These are phyloP conservation scores for Hypercompe scribonia DNA, from an alignment of 2,888 invertebrate species.

Conservation along the genomic window DNA sequence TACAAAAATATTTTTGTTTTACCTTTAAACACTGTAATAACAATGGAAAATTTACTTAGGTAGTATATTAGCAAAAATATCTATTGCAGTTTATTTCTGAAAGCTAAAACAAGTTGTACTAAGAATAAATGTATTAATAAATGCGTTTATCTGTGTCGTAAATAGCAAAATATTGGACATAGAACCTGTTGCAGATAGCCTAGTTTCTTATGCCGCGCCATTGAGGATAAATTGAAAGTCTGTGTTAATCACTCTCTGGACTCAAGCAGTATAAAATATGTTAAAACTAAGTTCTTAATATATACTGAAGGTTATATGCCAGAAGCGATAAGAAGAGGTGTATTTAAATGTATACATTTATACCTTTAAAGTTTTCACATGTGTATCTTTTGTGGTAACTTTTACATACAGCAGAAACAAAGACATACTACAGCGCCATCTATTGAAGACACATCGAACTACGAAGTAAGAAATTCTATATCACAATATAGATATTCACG, in stretches of 20 bases:
- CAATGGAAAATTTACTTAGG: not conserved
- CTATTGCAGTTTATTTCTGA: not conserved
- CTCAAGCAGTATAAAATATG: not conserved
- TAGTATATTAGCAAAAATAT: not conserved
- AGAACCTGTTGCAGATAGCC: constrained; percentile 7
- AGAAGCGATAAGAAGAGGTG: too few relatives aligned
- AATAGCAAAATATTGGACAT: constrained; percentile 6
- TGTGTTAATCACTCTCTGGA: not conserved
- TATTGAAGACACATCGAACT: too few relatives aligned
- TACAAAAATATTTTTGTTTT: too few relatives aligned
- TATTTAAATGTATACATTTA: too few relatives aligned
- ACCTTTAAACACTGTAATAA: not conserved
- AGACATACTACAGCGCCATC: too few relatives aligned
- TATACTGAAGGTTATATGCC: too few relatives aligned
- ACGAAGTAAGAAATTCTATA: too few relatives aligned
- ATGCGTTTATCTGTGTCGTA: not conserved
- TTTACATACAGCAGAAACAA: too few relatives aligned
- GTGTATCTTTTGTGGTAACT: too few relatives aligned
- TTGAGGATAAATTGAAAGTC: constrained; percentile 9
- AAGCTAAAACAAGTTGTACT: not conserved
- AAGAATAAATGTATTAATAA: not conserved
- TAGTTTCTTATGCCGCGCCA: not conserved
- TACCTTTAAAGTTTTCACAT: too few relatives aligned
- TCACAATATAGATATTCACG: too few relatives aligned
- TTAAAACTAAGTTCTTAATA: too few relatives aligned